Conservation (phyloP, 2,113 vertebrate species). For the Axis porcinus region DNA sequence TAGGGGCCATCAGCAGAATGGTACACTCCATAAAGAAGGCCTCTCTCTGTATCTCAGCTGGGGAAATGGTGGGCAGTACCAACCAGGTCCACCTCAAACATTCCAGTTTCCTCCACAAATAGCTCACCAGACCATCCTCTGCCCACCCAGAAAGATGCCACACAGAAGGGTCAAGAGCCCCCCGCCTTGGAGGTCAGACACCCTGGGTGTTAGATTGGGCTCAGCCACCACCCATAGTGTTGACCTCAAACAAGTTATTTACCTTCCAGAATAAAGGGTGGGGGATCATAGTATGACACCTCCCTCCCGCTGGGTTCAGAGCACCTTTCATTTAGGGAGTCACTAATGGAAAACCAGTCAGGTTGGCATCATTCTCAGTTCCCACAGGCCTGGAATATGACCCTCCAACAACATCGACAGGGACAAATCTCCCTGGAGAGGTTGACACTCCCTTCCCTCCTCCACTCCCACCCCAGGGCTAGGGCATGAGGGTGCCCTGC, state of each 20-base stretch:
- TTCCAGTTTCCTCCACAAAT: not conserved
- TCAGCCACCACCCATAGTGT: not conserved
- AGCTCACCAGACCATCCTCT: not conserved
- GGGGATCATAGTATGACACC: not conserved
- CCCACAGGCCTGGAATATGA: not conserved
- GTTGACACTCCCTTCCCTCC: not conserved
- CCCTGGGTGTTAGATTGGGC: not conserved
- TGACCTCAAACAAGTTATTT: not conserved
- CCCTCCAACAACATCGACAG: not conserved
- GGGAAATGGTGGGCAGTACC: not conserved
- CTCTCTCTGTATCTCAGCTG: not conserved
- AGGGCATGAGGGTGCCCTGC: not conserved
- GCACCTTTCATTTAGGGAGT: not conserved
- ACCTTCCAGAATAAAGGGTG: not conserved
- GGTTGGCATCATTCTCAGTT: not conserved
- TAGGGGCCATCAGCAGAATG: not conserved
- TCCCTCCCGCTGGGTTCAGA: not conserved
- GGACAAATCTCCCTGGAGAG: not conserved
- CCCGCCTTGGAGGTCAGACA: not conserved
- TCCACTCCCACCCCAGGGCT: not conserved
- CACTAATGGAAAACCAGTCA: not conserved
- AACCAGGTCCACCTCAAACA: not conserved
- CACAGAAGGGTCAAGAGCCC: not conserved
- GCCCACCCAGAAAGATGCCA: not conserved
- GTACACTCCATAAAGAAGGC: not conserved